Percentiles rank a stretch among this genome's conserved stretches.
Evolutionary conservation across 1,140 invertebrate species (phyloP).

Genomic region (Dolichoris vasculosae): DNA sequence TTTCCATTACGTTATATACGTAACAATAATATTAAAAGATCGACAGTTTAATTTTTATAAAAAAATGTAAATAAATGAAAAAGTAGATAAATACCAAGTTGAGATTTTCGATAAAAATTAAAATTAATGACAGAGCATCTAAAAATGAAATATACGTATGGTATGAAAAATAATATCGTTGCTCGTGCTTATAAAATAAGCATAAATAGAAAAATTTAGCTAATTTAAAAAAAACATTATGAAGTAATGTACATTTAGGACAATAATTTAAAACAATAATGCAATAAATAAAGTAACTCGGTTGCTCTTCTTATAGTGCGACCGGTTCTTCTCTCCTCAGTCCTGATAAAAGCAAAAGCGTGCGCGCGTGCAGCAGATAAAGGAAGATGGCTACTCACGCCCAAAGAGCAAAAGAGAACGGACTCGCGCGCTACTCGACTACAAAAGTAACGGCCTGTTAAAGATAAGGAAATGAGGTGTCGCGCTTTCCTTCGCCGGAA

Average conservation of each 20-base stretch:
- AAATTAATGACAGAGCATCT: not conserved
- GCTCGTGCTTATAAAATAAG: not conserved
- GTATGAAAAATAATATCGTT: not conserved
- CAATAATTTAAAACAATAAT: not conserved
- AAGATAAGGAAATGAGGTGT: slow-evolving; percentile 76
- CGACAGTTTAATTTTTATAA: too few species aligned
- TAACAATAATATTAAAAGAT: too few species aligned
- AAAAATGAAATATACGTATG: not conserved
- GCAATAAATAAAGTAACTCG: not conserved
- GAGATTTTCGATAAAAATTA: not conserved
- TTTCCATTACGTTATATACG: too few species aligned
- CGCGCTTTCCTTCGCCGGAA: slow-evolving; percentile 62
- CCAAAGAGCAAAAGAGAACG: not conserved
- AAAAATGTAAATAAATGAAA: not conserved
- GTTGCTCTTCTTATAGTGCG: not conserved
- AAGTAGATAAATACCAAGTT: not conserved
- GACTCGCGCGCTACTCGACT: not conserved
- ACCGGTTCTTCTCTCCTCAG: not conserved
- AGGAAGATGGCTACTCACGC: slow-evolving; percentile 30
- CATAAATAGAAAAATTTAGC: not conserved
- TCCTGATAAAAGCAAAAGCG: slow-evolving; percentile 26
- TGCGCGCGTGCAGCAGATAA: slow-evolving; percentile 49
- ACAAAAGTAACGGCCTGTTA: slow-evolving; percentile 72
- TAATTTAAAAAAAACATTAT: not conserved
- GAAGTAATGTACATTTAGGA: not conserved